Evolutionary conservation across 2,797 vertebrate genomes (phyloP).

Genomic region (Malacoctenus gilli): DNA sequence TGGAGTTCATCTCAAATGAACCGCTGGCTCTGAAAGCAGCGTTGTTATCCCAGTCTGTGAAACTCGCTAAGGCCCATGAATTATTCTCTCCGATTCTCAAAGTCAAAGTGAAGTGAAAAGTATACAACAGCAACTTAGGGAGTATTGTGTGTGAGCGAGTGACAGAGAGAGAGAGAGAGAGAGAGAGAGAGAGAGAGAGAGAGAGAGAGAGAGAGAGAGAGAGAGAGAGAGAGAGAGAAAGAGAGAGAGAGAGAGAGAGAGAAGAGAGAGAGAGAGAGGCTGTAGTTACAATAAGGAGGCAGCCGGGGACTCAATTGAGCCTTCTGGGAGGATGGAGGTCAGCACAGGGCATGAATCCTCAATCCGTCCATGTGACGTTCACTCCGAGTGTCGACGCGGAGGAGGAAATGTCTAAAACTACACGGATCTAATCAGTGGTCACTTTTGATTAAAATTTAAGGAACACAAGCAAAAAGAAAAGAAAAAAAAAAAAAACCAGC

Average conservation of each 20-base stretch:
- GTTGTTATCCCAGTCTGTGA: slow-evolving; percentile 74
- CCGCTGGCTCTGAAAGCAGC: slow-evolving; percentile 71
- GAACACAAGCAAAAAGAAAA: slow-evolving; percentile 54
- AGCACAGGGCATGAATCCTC: slow-evolving; percentile 57
- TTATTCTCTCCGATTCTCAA: slow-evolving; percentile 83
- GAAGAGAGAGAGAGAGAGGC: slow-evolving; percentile 21
- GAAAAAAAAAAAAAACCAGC: slow-evolving; percentile 41
- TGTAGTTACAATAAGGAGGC: slow-evolving; percentile 49
- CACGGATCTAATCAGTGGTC: slow-evolving; percentile 77
- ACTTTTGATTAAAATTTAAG: slow-evolving; percentile 79
- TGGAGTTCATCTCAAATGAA: slow-evolving; percentile 74
- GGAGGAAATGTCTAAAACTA: slow-evolving; percentile 66
- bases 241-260: slow-evolving; percentile 12
- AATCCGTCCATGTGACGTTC: slow-evolving; percentile 51
- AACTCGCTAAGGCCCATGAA: slow-evolving; percentile 77
- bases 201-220: slow-evolving; percentile 4
- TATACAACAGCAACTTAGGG: slow-evolving; percentile 75
- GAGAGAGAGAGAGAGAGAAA: slow-evolving; percentile 18
- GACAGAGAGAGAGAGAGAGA: slow-evolving; percentile 6
- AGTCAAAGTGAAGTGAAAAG: slow-evolving; percentile 82
- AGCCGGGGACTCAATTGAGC: slow-evolving; percentile 57
- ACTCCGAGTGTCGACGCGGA: slow-evolving; percentile 43
- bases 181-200: slow-evolving; percentile 24
- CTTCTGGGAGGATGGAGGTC: slow-evolving; percentile 49
- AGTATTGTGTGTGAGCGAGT: slow-evolving; percentile 31